phyloP scores from a whole-genome alignment of 2,797 vertebrate genomes.

The Falco naumanni region DNA sequence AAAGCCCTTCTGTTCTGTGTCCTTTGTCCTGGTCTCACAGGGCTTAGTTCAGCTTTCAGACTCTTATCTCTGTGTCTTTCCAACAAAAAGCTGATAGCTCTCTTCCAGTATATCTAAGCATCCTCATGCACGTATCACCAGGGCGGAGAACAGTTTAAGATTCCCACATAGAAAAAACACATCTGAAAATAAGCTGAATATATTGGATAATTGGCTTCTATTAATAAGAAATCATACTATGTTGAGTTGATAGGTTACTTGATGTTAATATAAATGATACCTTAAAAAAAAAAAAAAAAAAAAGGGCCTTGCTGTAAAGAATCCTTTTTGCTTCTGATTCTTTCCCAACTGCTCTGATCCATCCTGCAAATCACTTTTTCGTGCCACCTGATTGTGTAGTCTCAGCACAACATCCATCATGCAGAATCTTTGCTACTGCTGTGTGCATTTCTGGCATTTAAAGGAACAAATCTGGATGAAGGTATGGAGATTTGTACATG shows the following conservation, averaged over 20 bases:
- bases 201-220: neutral
- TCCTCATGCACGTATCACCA: neutral
- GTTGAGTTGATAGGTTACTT: neutral
- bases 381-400: neutral
- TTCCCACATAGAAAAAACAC: neutral
- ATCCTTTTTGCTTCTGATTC: neutral
- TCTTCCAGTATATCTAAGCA: neutral
- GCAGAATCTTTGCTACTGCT: neutral
- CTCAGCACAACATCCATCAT: neutral
- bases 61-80: neutral
- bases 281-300: neutral
- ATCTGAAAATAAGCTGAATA: neutral
- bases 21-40: neutral
- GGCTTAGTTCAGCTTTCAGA: neutral
- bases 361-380: neutral
- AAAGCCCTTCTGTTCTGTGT: neutral
- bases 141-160: neutral
- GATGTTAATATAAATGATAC: neutral
- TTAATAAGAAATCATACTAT: neutral
- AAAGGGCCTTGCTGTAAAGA: neutral
- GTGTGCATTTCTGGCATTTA: neutral
- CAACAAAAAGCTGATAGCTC: neutral
- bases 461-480: neutral
- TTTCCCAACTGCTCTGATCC: neutral
- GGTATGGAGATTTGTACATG: accelerated